Evolutionary conservation across 1,140 invertebrate genomes (phyloP).

Genomic region (Anastrepha obliqua): DNA sequence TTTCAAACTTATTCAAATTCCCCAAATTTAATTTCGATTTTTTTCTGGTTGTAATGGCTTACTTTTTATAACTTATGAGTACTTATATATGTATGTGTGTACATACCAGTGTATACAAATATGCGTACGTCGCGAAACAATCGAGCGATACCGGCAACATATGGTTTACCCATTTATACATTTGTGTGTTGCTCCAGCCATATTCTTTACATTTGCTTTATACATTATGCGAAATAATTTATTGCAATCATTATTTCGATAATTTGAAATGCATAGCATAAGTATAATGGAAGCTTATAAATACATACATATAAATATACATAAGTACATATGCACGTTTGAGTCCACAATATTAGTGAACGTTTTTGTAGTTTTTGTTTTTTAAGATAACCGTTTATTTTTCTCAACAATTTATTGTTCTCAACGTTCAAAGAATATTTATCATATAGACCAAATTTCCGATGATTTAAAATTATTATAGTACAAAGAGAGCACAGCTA

Average conservation of each 20-base stretch:
- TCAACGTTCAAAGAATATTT: too few relatives aligned
- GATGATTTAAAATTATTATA: too few relatives aligned
- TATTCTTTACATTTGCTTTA: background rate
- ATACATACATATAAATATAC: too few relatives aligned
- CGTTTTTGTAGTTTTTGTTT: background rate
- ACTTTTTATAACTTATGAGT: background rate
- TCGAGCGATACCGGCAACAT: background rate
- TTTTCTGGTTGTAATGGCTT: too few relatives aligned
- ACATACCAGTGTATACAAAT: background rate
- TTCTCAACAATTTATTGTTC: too few relatives aligned
- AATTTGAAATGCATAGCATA: conserved; percentile 4
- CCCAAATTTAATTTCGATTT: background rate
- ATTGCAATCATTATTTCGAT: conserved; percentile 31
- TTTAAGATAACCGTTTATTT: background rate
- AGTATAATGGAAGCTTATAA: background rate
- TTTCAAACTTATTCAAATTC: background rate
- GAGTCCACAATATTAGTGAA: too few relatives aligned
- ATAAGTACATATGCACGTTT: too few relatives aligned
- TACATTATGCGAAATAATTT: background rate
- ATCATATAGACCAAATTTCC: too few relatives aligned
- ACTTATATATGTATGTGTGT: background rate
- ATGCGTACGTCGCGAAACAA: background rate
- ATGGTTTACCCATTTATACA: conserved; percentile 27
- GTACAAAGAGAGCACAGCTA: too few relatives aligned
- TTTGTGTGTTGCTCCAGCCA: background rate